phyloP scores from a whole-genome alignment of 2,113 vertebrate genomes.

The Tachysurus vachellii region DNA sequence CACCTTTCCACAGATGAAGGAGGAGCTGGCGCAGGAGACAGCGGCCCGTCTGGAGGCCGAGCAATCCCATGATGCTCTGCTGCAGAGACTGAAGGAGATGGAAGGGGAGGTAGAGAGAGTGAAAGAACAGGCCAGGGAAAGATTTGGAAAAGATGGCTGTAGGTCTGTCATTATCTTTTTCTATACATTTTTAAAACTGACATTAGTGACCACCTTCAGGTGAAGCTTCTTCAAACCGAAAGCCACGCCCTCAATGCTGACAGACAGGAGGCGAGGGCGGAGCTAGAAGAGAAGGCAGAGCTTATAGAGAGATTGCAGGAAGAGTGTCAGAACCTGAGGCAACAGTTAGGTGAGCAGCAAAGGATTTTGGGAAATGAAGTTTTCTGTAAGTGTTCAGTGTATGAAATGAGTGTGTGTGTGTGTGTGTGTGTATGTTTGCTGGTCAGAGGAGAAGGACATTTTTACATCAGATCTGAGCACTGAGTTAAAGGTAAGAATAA shows the following conservation, averaged over 20 bases:
- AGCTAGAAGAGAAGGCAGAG: constrained; percentile 62
- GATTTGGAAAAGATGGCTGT: neutral
- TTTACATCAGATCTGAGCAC: constrained; percentile 68
- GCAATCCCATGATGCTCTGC: constrained; percentile 66
- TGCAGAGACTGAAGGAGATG: constrained; percentile 71
- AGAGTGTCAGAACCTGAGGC: constrained; percentile 61
- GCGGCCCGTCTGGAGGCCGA: constrained; percentile 62
- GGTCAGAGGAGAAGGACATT: constrained; percentile 70
- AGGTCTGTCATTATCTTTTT: neutral
- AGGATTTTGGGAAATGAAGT: constrained; percentile 21
- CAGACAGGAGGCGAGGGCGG: constrained; percentile 58
- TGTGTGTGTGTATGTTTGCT: constrained; percentile 46
- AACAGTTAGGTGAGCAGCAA: constrained; percentile 65
- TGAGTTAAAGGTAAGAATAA: constrained; percentile 71
- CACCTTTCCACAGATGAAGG: constrained; percentile 63
- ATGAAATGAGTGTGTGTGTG: neutral
- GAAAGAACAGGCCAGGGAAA: constrained; percentile 64
- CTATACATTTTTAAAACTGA: neutral
- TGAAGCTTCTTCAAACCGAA: constrained; percentile 68
- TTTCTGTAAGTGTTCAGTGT: neutral
- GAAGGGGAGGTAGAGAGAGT: constrained; percentile 68
- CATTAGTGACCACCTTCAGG: constrained; percentile 57
- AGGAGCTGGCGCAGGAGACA: constrained; percentile 69
- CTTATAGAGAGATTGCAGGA: constrained; percentile 61
- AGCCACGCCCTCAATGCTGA: constrained; percentile 62